Evolutionary conservation across 2,113 vertebrate genomes (phyloP).

Genomic region (Eleginops maclovinus): DNA sequence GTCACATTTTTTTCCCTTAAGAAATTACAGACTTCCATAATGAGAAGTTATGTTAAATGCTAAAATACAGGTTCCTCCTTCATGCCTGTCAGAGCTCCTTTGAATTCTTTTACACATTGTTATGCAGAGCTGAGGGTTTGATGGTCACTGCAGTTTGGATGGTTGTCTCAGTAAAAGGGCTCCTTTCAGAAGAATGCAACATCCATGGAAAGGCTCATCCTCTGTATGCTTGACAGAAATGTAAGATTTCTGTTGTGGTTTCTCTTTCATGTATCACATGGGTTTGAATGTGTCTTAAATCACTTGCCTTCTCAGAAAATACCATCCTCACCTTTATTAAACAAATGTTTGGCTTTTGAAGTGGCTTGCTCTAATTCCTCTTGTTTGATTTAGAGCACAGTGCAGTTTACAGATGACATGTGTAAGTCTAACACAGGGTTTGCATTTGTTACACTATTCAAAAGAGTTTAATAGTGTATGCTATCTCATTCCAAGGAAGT

Average conservation of each 20-base stretch:
- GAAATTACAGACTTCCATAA: slow-evolving; percentile 82
- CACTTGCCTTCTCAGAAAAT: no score
- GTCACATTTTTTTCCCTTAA: slow-evolving; percentile 61
- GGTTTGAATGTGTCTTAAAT: slow-evolving; percentile 66
- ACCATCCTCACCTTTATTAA: slow-evolving; percentile 29
- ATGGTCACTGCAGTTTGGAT: slow-evolving; percentile 57
- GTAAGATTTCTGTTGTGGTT: slow-evolving; percentile 59
- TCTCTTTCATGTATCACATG: slow-evolving; percentile 56
- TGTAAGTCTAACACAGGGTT: not conserved
- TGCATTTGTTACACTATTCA: slow-evolving; percentile 1
- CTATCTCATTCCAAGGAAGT: slow-evolving; percentile 49
- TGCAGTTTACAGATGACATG: slow-evolving; percentile 18
- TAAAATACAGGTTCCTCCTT: slow-evolving; percentile 83
- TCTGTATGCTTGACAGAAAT: slow-evolving; percentile 42
- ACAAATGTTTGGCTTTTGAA: slow-evolving; percentile 15
- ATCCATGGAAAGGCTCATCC: slow-evolving; percentile 44
- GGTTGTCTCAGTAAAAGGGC: slow-evolving; percentile 55
- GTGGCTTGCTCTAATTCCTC: slow-evolving; percentile 7
- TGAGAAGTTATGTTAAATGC: slow-evolving; percentile 85
- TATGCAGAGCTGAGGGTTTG: slow-evolving; percentile 81
- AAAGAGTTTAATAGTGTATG: not conserved
- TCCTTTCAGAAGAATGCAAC: slow-evolving; percentile 51
- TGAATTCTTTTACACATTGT: slow-evolving; percentile 82
- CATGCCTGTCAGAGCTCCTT: slow-evolving; percentile 71
- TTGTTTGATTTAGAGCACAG: slow-evolving; percentile 7